phyloP scores from a whole-genome alignment of 2,113 vertebrate species.

The Gobiocypris rarus region DNA sequence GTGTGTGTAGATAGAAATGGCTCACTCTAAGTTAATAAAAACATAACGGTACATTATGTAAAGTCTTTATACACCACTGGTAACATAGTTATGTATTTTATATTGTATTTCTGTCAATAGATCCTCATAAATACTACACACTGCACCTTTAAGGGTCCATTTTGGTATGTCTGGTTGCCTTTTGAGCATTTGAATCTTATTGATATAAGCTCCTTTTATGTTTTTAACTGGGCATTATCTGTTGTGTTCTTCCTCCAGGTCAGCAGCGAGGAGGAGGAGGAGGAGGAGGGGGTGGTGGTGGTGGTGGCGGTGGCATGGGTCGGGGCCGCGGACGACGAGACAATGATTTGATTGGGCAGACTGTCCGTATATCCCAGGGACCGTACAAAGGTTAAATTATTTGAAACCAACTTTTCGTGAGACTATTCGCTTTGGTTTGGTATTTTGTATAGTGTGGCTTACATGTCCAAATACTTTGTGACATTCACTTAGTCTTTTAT shows the following conservation, averaged over 20 bases:
- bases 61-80: too few relatives aligned
- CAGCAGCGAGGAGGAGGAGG: constrained; percentile 78
- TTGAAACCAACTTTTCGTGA: background rate
- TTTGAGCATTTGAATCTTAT: background rate
- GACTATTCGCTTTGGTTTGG: background rate
- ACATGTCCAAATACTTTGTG: background rate
- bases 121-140: too few relatives aligned
- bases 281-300: constrained; percentile 67
- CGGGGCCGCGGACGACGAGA: constrained; percentile 88
- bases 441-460: background rate
- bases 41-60: too few relatives aligned
- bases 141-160: too few relatives aligned
- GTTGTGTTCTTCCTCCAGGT: constrained; percentile 55
- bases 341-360: constrained; percentile 95
- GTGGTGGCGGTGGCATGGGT: constrained; percentile 78
- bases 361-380: constrained; percentile 92
- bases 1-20: too few relatives aligned
- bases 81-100: too few relatives aligned
- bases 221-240: background rate
- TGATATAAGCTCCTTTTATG: background rate
- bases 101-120: too few relatives aligned
- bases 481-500: background rate
- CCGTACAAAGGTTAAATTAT: constrained; percentile 88
- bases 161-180: background rate
- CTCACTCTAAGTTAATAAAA: too few relatives aligned